Evolutionary conservation across 2,113 vertebrate genomes (phyloP).

Genomic region (Halcyon malimbica): DNA sequence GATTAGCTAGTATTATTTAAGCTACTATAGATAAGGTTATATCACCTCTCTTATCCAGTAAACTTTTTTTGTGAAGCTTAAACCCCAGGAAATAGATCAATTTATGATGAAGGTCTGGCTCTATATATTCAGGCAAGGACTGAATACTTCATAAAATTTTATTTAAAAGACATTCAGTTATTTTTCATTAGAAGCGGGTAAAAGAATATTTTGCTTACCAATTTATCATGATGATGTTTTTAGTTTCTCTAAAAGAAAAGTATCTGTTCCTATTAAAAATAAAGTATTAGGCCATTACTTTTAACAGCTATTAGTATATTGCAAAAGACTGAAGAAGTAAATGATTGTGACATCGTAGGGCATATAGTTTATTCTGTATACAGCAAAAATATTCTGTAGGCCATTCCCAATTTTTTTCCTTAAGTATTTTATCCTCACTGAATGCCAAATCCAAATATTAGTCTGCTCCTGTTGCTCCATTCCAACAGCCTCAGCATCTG

Average conservation of each 20-base stretch:
- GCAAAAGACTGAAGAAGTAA: background rate
- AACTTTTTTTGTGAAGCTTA: background rate
- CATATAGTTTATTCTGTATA: background rate
- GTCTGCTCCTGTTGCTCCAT: background rate
- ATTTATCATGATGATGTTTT: background rate
- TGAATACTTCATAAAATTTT: background rate
- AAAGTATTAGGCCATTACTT: background rate
- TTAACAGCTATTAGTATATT: background rate
- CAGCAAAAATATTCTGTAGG: background rate
- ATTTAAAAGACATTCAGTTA: background rate
- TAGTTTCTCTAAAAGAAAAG: background rate
- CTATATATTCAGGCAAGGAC: background rate
- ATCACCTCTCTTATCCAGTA: background rate
- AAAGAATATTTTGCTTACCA: background rate
- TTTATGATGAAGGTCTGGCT: background rate
- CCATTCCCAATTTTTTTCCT: background rate
- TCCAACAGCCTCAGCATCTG: background rate
- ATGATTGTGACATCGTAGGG: background rate
- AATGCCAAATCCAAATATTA: background rate
- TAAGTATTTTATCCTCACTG: background rate
- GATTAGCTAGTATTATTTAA: constrained; percentile 29
- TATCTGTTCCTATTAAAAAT: background rate
- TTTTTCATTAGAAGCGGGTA: background rate
- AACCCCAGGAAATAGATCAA: background rate
- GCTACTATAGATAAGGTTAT: background rate